Conservation (phyloP, 2,113 vertebrate species). For the Scopus umbretta region DNA sequence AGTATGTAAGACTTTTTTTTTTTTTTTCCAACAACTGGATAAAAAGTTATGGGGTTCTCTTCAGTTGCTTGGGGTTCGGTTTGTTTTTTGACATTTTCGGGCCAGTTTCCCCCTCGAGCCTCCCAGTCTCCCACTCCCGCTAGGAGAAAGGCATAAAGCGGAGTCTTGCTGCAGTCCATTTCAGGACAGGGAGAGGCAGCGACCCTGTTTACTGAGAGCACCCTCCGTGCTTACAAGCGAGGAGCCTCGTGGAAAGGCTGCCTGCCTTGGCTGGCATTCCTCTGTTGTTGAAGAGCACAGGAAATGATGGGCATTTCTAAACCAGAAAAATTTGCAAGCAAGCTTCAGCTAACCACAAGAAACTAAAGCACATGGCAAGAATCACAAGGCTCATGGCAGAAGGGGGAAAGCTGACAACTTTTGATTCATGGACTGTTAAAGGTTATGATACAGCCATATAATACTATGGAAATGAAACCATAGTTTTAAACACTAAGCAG, state of each 20-base stretch:
- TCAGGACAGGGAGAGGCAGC: background rate
- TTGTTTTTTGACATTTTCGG: background rate
- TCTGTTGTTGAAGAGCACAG: background rate
- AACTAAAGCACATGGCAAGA: background rate
- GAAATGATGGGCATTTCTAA: constrained; percentile 33
- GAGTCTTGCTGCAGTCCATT: background rate
- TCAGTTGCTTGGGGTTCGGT: background rate
- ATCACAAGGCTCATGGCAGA: background rate
- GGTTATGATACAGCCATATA: background rate
- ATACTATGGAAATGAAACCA: background rate
- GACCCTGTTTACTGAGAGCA: background rate
- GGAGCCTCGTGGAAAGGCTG: background rate
- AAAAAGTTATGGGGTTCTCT: background rate
- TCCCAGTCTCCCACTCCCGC: background rate
- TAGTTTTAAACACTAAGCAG: background rate
- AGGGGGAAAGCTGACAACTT: background rate
- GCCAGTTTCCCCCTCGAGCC: background rate
- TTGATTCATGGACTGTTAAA: constrained; percentile 13
- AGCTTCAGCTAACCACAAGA: constrained; percentile 2
- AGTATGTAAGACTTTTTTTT: background rate
- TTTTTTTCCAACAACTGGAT: background rate
- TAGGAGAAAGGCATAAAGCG: background rate
- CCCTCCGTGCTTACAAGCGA: rapidly evolving
- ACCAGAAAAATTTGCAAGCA: constrained; percentile 45
- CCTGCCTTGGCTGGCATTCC: background rate